Conservation (phyloP, 2,113 vertebrate genomes). For the Crotophaga sulcirostris region DNA sequence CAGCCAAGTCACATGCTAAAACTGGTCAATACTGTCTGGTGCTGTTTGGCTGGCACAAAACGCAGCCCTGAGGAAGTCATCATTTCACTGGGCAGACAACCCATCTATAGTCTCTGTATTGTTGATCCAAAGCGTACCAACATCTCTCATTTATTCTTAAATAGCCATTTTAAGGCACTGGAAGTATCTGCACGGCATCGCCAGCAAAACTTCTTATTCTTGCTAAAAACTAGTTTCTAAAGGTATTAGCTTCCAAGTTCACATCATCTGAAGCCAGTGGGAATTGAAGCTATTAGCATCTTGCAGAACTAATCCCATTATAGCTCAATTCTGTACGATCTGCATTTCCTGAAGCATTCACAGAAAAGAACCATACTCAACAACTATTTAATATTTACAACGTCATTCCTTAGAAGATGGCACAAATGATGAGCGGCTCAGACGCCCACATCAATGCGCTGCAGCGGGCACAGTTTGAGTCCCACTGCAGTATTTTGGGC, state of each 20-base stretch:
- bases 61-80: not conserved
- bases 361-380: not conserved
- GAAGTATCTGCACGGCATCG: accelerated
- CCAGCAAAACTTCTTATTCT: not conserved
- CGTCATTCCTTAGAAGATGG: not conserved
- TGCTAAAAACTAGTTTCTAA: not conserved
- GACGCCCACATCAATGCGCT: not conserved
- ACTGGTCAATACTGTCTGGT: not conserved
- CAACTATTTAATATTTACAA: not conserved
- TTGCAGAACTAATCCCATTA: not conserved
- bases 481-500: not conserved
- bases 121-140: not conserved
- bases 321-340: not conserved
- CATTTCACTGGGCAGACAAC: not conserved
- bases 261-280: not conserved
- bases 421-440: not conserved
- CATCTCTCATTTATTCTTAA: not conserved
- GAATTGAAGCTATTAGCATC: not conserved
- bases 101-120: not conserved
- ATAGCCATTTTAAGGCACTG: not conserved
- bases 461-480: not conserved
- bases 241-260: not conserved
- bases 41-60: not conserved
- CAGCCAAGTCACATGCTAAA: not conserved
- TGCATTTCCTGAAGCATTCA: not conserved